Base-by-base conservation (phyloP, 1,140 invertebrate species). In the Diuraphis noxia region DNA sequence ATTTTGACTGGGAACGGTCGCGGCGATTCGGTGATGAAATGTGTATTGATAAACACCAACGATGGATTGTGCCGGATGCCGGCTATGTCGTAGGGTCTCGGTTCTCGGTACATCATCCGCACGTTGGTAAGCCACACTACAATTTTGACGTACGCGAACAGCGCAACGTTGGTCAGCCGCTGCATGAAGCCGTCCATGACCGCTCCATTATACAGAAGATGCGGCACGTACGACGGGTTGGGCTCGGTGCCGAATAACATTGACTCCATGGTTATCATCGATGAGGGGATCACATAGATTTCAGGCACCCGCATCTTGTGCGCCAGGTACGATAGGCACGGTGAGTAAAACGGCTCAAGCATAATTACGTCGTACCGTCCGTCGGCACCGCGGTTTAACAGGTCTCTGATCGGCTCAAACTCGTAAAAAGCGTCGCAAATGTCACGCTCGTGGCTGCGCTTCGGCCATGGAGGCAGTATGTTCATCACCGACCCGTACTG, bases 21-120 rank as follows among this genome's bases (percentile, higher is more conserved):
- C 0, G 95, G 93, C 9, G 94, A 93, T 92, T 94, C 94, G 13
- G 95, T 88, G 6, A 94, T 93, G 90, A 94, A 94, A 93, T 96
- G 95, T 36, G 94, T 94, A 93, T 96, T 96, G 0, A 94, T 93
- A 25, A 96, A 93, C 30, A 96, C 92, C 72, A 96, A 92, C 52
- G 95, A 94, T 84, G 90, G 92, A 56, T 94, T 94, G 93, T 95
- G 94, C 92, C 95, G 93, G 34, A 52, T 19, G 0, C 10, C 84
- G 19, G 43, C 4, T 19, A 10, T 21, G 85, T 87, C 85, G 85
- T 87, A 87, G 1, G 7, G 36, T 2, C 17, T 87, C 21, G 85
- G 85, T 8, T 38, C 46, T 88, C 94, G 43, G 34, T 92, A 87
- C 85, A 81, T 30, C 49, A 72, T 52, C 17, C 84, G 43, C 40